These are phyloP conservation scores for Drosophila asahinai DNA, from an alignment of 1,140 invertebrate genomes.

Conservation along the genomic window DNA sequence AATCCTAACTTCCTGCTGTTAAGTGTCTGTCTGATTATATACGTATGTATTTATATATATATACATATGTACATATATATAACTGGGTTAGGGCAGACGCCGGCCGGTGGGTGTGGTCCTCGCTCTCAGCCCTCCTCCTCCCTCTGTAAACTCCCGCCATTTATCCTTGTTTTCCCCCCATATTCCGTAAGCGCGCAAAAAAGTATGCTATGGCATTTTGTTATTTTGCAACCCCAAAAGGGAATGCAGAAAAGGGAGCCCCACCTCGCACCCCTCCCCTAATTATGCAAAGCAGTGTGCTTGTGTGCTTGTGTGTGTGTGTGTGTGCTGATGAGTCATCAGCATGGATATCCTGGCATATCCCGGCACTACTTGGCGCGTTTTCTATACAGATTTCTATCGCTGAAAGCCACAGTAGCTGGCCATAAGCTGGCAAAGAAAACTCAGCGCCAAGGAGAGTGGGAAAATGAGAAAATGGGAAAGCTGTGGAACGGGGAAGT, in stretches of 20 bases:
- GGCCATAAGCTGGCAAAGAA: constrained; percentile 9
- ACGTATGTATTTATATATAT: background rate
- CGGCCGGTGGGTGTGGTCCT: constrained; percentile 24
- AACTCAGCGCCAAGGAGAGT: too few species aligned
- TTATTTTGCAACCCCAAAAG: constrained; percentile 65
- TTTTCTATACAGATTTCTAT: constrained; percentile 48
- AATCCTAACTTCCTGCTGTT: background rate
- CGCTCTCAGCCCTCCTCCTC: background rate
- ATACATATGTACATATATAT: constrained; percentile 16
- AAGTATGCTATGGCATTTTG: constrained; percentile 79
- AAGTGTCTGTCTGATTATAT: background rate
- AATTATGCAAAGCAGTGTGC: constrained; percentile 37
- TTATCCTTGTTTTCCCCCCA: constrained; percentile 12
- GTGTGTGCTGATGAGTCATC: constrained; percentile 56
- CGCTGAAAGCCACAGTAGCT: constrained; percentile 20
- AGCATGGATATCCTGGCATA: constrained; percentile 21
- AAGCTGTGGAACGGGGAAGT: background rate
- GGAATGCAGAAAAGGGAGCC: constrained; percentile 15
- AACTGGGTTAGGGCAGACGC: constrained; percentile 49
- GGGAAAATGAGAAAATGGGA: background rate
- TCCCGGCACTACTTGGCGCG: constrained; percentile 37
- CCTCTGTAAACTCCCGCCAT: background rate
- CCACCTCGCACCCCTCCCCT: constrained; percentile 4
- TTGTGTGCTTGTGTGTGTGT: constrained; percentile 23
- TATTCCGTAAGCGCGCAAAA: constrained; percentile 48